Evolutionary conservation across 37 sponge, comb jelly and placozoan species (phyloP).

Genomic region (Sycon ciliatum): DNA sequence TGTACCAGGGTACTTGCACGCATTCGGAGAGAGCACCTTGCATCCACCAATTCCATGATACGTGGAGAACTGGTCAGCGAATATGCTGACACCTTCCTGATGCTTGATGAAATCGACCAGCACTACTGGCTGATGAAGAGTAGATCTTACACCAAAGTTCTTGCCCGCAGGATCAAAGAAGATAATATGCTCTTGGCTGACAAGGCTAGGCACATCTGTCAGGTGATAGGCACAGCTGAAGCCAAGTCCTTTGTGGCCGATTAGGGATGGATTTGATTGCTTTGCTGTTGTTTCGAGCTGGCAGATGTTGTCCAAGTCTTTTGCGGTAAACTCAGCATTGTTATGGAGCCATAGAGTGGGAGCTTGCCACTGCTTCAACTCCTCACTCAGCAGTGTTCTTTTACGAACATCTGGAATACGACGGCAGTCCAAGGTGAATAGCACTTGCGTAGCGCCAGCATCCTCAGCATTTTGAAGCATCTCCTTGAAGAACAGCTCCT

Average conservation of each 20-base stretch:
- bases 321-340: constrained; percentile 47
- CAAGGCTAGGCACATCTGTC: constrained; percentile 51
- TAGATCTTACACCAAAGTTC: constrained; percentile 28
- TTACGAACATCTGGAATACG: neutral
- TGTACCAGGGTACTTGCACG: constrained; percentile 21
- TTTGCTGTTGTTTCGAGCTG: constrained; percentile 58
- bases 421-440: constrained; percentile 60
- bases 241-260: constrained; percentile 72
- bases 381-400: constrained; percentile 30
- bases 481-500: too few species aligned
- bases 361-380: constrained; percentile 70
- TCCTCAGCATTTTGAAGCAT: constrained; percentile 60
- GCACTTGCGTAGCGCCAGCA: constrained; percentile 51
- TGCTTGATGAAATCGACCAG: constrained; percentile 24
- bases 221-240: constrained; percentile 59
- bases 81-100: neutral
- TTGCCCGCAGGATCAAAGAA: constrained; percentile 59
- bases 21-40: neutral
- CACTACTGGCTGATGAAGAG: constrained; percentile 36
- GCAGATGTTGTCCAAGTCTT: constrained; percentile 64
- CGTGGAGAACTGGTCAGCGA: constrained; percentile 30
- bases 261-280: constrained; percentile 52
- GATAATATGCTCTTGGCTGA: constrained; percentile 37
- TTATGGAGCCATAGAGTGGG: constrained; percentile 68
- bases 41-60: constrained; percentile 39